Evolutionary conservation across 2,113 vertebrate species (phyloP).

Genomic region (Crocuta crocuta): DNA sequence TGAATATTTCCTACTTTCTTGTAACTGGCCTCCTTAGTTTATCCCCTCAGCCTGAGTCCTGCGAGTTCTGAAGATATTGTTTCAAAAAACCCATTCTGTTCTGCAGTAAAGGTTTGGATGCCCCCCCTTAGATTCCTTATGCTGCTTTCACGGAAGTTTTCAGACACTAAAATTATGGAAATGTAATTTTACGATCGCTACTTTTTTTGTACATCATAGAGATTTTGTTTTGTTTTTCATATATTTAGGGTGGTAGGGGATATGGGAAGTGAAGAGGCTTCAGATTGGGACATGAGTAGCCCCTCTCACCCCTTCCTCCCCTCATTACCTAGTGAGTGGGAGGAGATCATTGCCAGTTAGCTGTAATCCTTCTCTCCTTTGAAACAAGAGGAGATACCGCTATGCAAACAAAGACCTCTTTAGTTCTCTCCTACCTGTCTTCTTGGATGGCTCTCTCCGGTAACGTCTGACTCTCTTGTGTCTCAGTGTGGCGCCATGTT

Average conservation of each 20-base stretch:
- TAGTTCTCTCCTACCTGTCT: too few relatives aligned
- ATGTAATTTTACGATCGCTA: background rate
- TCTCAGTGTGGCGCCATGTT: constrained; percentile 96
- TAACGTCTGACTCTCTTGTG: background rate
- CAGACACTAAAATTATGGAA: background rate
- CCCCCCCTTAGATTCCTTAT: background rate
- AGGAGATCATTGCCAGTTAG: background rate
- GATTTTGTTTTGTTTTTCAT: background rate
- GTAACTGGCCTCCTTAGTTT: background rate
- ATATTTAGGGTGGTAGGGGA: background rate
- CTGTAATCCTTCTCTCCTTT: background rate
- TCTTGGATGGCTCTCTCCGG: background rate
- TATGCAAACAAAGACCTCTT: background rate
- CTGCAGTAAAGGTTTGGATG: background rate
- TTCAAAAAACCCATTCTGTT: background rate
- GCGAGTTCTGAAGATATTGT: background rate
- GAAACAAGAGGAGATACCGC: background rate
- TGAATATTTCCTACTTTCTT: background rate
- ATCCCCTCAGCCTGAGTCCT: background rate
- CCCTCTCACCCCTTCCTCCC: background rate
- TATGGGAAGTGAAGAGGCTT: background rate
- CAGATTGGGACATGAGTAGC: background rate
- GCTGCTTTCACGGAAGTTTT: background rate
- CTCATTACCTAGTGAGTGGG: background rate
- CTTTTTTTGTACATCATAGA: background rate